Evolutionary conservation across 2,113 vertebrate genomes (phyloP), one percentile per base, ranked within the genome.

Genomic region (cattle (Bos taurus)): DNA sequence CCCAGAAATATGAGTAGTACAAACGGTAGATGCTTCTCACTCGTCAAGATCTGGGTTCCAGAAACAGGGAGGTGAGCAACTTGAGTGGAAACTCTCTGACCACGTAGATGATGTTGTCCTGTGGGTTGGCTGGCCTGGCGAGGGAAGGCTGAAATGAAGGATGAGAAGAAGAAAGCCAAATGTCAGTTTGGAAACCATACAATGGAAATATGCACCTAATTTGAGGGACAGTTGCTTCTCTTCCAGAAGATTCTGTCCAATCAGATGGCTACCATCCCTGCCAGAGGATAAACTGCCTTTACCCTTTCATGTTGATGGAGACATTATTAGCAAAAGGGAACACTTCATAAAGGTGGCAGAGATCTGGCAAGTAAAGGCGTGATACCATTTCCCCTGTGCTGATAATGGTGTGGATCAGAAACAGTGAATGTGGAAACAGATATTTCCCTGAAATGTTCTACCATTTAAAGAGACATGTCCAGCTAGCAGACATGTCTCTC

Each of bases 221-320:
- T 28, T 62, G 48, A 82, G 91, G 64, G 12, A 46, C 36, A 6
- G 1, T 48, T 8, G 6, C 5, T 43, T 83, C n/a, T 78, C 59
- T 89, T 80, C 48, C 87, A 85, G 56, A 78, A 82, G 60, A 43
- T 80, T 92, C 59, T 83, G 0, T 28, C 26, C 82, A 3, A 6
- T 67, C 30, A 50, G 30, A 33, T 82, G 56, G 14, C 36, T 56
- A 30, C 96, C 89, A 57, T 57, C 52, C 40, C 46, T 96, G 88
- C 11, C 26, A 74, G 62, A 97, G 85, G 88, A 80, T 96, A 88
- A 95, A 96, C 17, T 54, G 23, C 12, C 80, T 67, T 95, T 13
- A 7, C 95, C 95, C 97, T 93, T 93, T 93, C 88, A 78, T 84
- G 57, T 52, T 71, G 23, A 82, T 48, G 86, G 84, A 98, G 56